Conservation (phyloP, 2,113 vertebrate genomes). For the Empidonax traillii region DNA sequence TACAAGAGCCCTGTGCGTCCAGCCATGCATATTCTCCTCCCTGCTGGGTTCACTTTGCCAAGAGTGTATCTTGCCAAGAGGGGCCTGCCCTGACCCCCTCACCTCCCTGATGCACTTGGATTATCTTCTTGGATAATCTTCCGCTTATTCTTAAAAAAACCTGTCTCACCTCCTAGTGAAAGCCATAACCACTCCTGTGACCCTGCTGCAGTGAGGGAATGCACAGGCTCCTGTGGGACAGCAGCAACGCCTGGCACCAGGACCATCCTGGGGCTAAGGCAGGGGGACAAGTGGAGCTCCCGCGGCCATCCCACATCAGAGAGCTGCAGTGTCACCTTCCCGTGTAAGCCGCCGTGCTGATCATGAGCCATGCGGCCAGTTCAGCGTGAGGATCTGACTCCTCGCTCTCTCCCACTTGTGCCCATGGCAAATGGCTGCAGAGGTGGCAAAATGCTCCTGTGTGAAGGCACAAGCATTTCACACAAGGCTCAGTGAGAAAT, state of each 20-base stretch:
- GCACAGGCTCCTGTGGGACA: neutral
- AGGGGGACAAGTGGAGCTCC: neutral
- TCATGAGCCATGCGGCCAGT: fast-evolving
- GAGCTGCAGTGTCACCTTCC: neutral
- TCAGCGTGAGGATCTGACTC: neutral
- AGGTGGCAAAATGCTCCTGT: neutral
- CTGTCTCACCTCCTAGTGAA: neutral
- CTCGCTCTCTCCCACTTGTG: neutral
- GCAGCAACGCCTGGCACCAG: neutral
- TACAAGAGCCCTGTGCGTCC: neutral
- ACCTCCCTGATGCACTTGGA: neutral
- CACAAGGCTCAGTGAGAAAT: neutral
- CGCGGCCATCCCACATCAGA: neutral
- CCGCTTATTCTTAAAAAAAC: neutral
- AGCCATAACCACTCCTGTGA: neutral
- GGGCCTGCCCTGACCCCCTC: neutral
- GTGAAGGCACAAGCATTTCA: fast-evolving
- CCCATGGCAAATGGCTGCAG: neutral
- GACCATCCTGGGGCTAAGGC: fast-evolving
- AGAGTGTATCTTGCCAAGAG: neutral
- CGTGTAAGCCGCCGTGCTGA: neutral
- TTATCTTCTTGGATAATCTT: slow-evolving; percentile 31
- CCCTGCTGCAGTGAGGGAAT: neutral
- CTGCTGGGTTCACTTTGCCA: neutral
- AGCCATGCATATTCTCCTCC: neutral